Percentiles rank a stretch among this genome's conserved stretches.
Evolutionary conservation across 2,888 invertebrate genomes (phyloP).

Genomic region (Apodemia hepburni): DNA sequence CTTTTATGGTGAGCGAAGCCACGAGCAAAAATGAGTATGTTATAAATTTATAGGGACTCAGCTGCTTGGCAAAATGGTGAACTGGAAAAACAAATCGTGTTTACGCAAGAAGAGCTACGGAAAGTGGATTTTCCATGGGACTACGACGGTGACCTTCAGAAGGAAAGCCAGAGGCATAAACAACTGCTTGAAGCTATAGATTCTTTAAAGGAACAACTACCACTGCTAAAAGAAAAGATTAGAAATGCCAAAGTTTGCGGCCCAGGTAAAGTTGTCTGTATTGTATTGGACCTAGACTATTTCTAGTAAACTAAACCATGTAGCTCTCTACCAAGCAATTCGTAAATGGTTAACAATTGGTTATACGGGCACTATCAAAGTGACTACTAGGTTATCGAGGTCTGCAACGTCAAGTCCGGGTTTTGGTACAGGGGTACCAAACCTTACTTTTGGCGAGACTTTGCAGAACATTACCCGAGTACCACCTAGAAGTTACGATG

Average conservation of each 20-base stretch:
- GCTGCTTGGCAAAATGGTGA: conserved; percentile 73
- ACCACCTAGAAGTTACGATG: too few species aligned
- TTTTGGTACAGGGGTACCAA: too few species aligned
- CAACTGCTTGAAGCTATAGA: conserved; percentile 62
- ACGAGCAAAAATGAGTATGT: too few species aligned
- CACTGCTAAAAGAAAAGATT: conserved; percentile 63
- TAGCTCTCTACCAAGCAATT: too few species aligned
- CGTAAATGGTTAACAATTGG: too few species aligned
- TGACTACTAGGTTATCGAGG: too few species aligned
- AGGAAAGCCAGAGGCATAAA: conserved; percentile 59
- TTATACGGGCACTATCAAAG: too few species aligned
- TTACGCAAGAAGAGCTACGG: conserved; percentile 66
- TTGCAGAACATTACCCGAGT: too few species aligned
- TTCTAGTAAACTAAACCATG: neutral
- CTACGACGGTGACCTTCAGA: conserved; percentile 57
- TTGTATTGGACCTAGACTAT: neutral
- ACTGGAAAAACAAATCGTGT: conserved; percentile 65
- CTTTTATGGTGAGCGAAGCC: too few species aligned
- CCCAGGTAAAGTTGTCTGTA: conserved; percentile 46
- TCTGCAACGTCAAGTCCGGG: too few species aligned
- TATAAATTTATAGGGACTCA: conserved; percentile 49
- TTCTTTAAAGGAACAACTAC: conserved; percentile 55
- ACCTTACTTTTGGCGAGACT: too few species aligned
- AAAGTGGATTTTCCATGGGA: conserved; percentile 65
- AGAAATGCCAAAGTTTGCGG: conserved; percentile 72